Evolutionary conservation across 2,888 invertebrate species (phyloP).

Genomic region (Pollenia amentaria): DNA sequence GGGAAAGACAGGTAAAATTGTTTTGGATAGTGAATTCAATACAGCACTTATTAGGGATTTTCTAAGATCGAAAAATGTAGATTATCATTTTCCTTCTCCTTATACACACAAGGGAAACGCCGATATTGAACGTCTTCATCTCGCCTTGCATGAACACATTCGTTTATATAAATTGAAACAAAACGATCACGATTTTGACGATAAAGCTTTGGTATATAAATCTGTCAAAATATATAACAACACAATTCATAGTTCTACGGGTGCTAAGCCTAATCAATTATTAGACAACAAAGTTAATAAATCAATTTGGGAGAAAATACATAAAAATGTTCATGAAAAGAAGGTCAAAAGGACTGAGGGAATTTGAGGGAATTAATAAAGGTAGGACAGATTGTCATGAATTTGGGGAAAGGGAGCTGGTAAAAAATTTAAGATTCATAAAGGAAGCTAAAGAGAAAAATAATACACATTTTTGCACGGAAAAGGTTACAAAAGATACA

Average conservation of each 20-base stretch:
- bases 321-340: too few relatives aligned
- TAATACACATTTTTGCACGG: too few relatives aligned
- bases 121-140: slow-evolving; percentile 59
- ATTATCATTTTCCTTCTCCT: slow-evolving; percentile 31
- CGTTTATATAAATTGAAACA: too few relatives aligned
- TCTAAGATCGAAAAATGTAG: neutral
- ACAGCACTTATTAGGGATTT: slow-evolving; percentile 10
- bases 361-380: too few relatives aligned
- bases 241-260: slow-evolving; percentile 58
- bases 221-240: slow-evolving; percentile 66
- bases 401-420: too few relatives aligned
- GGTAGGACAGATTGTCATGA: too few relatives aligned
- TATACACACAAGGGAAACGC: too few relatives aligned
- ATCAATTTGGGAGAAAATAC: slow-evolving; percentile 50
- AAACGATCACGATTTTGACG: slow-evolving; percentile 51
- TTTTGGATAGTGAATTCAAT: too few relatives aligned
- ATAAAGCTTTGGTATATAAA: slow-evolving; percentile 59
- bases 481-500: too few relatives aligned
- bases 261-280: slow-evolving; percentile 60
- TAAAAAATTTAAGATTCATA: too few relatives aligned
- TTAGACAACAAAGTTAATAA: slow-evolving; percentile 50
- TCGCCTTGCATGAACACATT: slow-evolving; percentile 65
- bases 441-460: too few relatives aligned
- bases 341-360: too few relatives aligned
- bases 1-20: neutral